Evolutionary conservation across 2,113 vertebrate genomes (phyloP), one percentile per base, ranked within the genome.

Genomic region (Pelecanoides urinatrix): DNA sequence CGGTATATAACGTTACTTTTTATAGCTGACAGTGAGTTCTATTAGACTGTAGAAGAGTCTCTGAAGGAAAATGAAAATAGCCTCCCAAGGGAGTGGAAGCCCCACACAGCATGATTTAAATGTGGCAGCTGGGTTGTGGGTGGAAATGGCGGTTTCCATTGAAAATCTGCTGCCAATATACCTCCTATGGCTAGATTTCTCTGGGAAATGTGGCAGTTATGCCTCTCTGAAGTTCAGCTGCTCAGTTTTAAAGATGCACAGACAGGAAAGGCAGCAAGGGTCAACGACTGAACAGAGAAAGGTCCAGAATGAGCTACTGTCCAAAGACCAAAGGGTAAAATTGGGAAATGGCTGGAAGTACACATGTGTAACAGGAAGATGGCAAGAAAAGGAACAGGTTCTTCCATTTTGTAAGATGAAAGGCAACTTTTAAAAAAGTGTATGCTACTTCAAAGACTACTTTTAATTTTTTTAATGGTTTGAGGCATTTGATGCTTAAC

Each of bases 51-150:
- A 88, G 61, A 95, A 93, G 65, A 96, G 44, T 53, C 65, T 97
- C 71, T 90, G 44, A 88, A 70, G 53, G 84, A 90, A 91, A 92
- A 95, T 79, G 40, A 94, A 95, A 96, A 95, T 84, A 96, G 81
- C 74, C 55, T 96, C 92, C 75, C 90, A 94, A 83, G 83, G 77
- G 92, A 96, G 65, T 92, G 95, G 94, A 97, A 97, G 79, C 95
- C 92, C 94, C 93, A 89, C 91, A 95, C 89, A 94, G 90, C 74
- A 92, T 68, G 73, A 78, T 96, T 94, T 92, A 93, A 94, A 92
- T 80, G 92, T 88, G 86, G 91, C 97, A 97, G 90, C 85, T 97
- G 95, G 72, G 75, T 16, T 92, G 92, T 96, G 92, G 96, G 96
- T 95, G 93, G 95, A 90, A 96, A 97, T 59, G 84, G 90, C 62